Percentiles rank a stretch among this genome's conserved stretches.
These are phyloP conservation scores for Eupithecia tripunctaria DNA, from an alignment of 2,888 invertebrate genomes.

Conservation along the genomic window DNA sequence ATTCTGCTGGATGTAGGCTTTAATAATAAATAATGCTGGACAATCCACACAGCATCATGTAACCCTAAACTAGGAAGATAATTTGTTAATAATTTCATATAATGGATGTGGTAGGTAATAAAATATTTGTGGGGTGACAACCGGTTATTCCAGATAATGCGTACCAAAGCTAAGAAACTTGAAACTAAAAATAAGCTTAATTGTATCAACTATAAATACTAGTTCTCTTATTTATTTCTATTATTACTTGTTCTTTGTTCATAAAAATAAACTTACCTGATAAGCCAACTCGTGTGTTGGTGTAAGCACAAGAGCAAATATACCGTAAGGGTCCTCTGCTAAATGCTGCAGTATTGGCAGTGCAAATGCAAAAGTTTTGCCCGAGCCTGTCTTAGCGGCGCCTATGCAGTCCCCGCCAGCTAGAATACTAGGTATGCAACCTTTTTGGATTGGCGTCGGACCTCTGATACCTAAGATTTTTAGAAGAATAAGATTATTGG, in stretches of 20 bases:
- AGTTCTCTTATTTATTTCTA: no score
- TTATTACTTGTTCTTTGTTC: background rate
- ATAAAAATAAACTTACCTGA: slow-evolving; percentile 82
- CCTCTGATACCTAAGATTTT: slow-evolving; percentile 86
- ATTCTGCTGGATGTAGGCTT: background rate
- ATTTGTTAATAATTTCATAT: no score
- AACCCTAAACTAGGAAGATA: no score
- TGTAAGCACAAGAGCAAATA: slow-evolving; percentile 96
- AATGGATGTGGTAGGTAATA: no score
- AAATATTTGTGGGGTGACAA: background rate
- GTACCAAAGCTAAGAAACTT: background rate
- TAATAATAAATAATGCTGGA: no score
- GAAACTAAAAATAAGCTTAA: background rate
- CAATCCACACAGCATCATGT: no score
- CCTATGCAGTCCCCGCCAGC: slow-evolving; percentile 95
- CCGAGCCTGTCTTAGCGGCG: slow-evolving; percentile 98
- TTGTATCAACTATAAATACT: no score
- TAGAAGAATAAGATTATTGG: background rate
- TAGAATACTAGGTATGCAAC: slow-evolving; percentile 91
- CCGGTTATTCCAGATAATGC: background rate
- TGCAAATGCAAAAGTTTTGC: slow-evolving; percentile 99
- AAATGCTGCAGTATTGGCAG: slow-evolving; percentile 96
- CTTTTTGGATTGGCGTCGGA: slow-evolving; percentile 92
- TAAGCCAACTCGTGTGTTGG: slow-evolving; percentile 97
- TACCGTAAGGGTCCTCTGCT: slow-evolving; percentile 97